These are phyloP conservation scores for Babyrousa celebensis DNA, from an alignment of 2,797 vertebrate genomes.

Conservation along the genomic window DNA sequence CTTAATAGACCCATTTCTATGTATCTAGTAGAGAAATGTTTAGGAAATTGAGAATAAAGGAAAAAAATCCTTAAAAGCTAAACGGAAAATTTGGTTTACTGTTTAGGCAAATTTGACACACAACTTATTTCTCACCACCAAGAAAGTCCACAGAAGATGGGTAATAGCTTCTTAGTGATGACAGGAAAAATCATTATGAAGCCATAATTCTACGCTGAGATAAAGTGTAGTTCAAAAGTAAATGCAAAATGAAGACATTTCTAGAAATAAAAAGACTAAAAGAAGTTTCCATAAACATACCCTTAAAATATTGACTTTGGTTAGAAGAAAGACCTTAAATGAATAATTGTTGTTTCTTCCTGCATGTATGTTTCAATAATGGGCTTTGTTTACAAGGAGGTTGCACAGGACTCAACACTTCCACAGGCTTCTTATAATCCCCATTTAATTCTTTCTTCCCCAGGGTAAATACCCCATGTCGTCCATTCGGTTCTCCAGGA, in stretches of 20 bases:
- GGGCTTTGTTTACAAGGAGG: neutral
- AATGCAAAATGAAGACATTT: neutral
- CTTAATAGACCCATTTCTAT: neutral
- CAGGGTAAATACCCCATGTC: neutral
- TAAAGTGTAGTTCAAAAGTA: conserved; percentile 47
- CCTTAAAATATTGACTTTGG: neutral
- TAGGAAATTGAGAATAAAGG: neutral
- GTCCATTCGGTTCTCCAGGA: neutral
- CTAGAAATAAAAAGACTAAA: conserved; percentile 8
- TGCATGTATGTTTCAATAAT: neutral
- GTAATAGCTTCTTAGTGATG: neutral
- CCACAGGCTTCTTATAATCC: neutral
- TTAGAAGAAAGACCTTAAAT: neutral
- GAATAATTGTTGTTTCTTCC: neutral
- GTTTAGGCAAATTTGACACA: conserved; percentile 23
- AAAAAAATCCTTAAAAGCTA: neutral
- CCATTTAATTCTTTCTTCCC: neutral
- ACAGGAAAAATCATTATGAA: neutral
- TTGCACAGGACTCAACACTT: neutral
- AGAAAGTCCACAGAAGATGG: neutral
- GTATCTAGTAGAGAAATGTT: neutral
- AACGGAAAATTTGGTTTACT: neutral
- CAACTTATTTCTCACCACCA: neutral
- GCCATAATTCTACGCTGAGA: neutral
- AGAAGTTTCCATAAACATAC: neutral